Conservation (phyloP, 2,113 vertebrate species). For the Proteles cristata region DNA sequence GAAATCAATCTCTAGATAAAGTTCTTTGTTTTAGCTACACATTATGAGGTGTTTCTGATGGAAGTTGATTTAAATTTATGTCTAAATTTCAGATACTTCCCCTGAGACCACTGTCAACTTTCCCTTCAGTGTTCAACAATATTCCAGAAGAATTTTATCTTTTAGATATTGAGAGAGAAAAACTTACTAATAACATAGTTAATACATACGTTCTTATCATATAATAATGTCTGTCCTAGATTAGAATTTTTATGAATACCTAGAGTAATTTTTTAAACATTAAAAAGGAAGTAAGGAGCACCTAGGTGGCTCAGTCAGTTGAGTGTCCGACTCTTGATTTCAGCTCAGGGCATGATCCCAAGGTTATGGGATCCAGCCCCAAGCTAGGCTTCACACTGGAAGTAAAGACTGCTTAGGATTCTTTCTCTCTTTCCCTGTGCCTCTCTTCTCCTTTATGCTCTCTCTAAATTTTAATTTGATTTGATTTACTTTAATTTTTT, state of each 20-base stretch:
- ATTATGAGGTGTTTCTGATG: neutral
- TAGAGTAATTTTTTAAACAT: conserved; percentile 37
- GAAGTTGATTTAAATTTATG: conserved; percentile 36
- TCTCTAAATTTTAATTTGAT: too few relatives aligned
- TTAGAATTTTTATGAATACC: conserved; percentile 26
- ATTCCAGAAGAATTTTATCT: conserved; percentile 55
- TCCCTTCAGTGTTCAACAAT: conserved; percentile 20
- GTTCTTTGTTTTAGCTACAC: conserved; percentile 12
- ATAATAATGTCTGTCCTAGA: neutral
- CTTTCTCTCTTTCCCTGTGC: too few relatives aligned
- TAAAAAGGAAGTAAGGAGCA: neutral
- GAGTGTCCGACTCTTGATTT: too few relatives aligned
- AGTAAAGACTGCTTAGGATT: too few relatives aligned
- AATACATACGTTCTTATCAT: neutral
- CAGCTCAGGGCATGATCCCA: too few relatives aligned
- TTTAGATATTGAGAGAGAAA: conserved; percentile 49
- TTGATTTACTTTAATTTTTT: neutral
- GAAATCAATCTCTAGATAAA: neutral
- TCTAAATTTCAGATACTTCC: conserved; percentile 46
- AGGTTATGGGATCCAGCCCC: too few relatives aligned
- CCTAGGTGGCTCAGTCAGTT: too few relatives aligned
- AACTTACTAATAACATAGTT: conserved; percentile 50
- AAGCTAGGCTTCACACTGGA: too few relatives aligned
- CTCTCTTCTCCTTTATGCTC: too few relatives aligned
- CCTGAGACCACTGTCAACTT: conserved; percentile 35